Conservation (phyloP, 2,797 vertebrate species). For the Amphiprion clarkii region DNA sequence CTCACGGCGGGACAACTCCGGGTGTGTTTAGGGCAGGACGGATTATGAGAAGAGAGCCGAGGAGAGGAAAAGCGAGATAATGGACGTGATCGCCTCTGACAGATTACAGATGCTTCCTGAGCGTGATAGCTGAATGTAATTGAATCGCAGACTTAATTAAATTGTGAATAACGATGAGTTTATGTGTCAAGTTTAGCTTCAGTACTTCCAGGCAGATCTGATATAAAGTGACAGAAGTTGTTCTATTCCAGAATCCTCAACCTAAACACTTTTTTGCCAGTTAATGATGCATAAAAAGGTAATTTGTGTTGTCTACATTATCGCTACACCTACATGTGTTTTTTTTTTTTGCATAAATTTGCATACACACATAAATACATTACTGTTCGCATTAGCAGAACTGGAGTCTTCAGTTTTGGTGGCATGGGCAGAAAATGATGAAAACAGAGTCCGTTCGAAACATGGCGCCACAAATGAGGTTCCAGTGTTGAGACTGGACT, state of each 20-base stretch:
- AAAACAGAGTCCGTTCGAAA: conserved; percentile 36
- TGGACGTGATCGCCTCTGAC: conserved; percentile 17
- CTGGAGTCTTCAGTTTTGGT: not conserved
- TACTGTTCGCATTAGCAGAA: not conserved
- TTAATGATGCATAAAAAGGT: not conserved
- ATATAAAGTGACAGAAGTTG: not conserved
- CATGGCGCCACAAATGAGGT: conserved; percentile 24
- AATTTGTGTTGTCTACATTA: not conserved
- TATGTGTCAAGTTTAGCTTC: not conserved
- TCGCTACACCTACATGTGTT: not conserved
- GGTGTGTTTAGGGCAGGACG: conserved; percentile 36
- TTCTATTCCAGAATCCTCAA: not conserved
- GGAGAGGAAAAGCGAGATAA: not conserved
- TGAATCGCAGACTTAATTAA: conserved; percentile 2
- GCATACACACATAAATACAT: not conserved
- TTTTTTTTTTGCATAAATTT: not conserved
- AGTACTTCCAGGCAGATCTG: not conserved
- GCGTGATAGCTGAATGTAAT: not conserved
- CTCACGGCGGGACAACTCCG: conserved; percentile 54
- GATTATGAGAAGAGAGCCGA: conserved; percentile 17
- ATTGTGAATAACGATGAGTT: conserved; percentile 9
- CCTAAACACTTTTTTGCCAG: no score
- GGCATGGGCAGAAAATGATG: conserved; percentile 4
- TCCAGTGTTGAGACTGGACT: conserved; percentile 14
- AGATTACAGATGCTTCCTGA: conserved; percentile 8